Conservation (phyloP, 2,797 vertebrate species). For the Cryptoprocta ferox region DNA sequence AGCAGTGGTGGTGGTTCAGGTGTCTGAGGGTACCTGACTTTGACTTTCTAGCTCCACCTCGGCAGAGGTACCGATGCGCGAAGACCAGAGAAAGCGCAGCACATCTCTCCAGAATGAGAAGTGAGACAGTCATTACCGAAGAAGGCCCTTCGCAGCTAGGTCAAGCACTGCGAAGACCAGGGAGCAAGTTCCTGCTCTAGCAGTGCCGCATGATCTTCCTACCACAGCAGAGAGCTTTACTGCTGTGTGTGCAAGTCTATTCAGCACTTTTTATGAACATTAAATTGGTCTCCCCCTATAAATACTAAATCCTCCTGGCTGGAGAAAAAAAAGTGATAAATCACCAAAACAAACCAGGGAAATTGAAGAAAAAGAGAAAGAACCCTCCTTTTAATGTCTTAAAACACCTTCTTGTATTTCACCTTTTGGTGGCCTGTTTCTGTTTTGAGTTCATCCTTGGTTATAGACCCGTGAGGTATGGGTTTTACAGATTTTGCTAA, state of each 20-base stretch:
- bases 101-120: not conserved
- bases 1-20: not conserved
- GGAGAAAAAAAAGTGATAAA: not conserved
- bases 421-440: not conserved
- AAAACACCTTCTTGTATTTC: slow-evolving; percentile 60
- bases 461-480: not conserved
- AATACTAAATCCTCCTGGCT: not conserved
- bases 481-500: slow-evolving; percentile 54
- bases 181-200: accelerated
- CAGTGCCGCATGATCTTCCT: accelerated
- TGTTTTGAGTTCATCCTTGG: slow-evolving; percentile 53
- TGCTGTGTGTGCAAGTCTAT: accelerated
- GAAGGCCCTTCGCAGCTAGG: not conserved
- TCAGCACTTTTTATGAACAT: not conserved
- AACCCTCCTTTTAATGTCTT: not conserved
- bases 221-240: not conserved
- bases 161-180: not conserved
- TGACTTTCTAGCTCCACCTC: not conserved
- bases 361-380: not conserved
- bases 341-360: not conserved
- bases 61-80: too few relatives aligned
- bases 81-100: accelerated
- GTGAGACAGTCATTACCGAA: not conserved
- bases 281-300: not conserved
- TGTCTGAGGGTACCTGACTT: not conserved